Base-by-base conservation (phyloP, 2,113 vertebrate species). In the Mionectes macconnelli region DNA sequence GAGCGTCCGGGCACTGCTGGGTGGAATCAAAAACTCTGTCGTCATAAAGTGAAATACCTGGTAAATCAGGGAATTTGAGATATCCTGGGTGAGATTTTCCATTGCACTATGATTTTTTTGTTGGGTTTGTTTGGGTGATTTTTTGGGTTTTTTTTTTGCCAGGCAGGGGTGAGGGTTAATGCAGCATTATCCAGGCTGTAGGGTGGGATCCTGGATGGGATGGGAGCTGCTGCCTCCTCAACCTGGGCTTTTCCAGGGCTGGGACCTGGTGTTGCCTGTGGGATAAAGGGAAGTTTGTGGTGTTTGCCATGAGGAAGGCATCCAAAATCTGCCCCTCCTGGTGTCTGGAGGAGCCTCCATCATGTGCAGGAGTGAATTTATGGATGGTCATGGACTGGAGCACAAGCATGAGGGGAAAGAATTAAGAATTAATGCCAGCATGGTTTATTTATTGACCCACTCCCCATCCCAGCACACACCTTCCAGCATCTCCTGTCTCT, bases 201-300 rank as follows among this genome's bases (percentile, higher is more conserved):
- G 9, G 8, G 69, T 4, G 12, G 21, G 10, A 1, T 10, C 24
- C 56, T 7, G 78, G 30, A 6, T 21, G 47, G 84, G 53, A 12
- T n/a, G 52, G 69, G 57, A 47, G n/a, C 42, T 0, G 6, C 39
- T 2, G 1, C 17, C 30, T 27, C 25, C 19, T 22, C 53, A 45
- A 28, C 27, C 22, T 2, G 2, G 10, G 30, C 37, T 67, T 4
- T 21, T 35, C 74, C 62, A 2, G 45, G 5, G 1, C 50, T 11
- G 31, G 42, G 33, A 56, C 18, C 12, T 27, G 53, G 7, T 8
- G 31, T 42, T 60, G 16, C 68, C 39, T 0, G 0, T 8, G 33
- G 56, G 21, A 67, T 2, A 74, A 77, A 27, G 4, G 5, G 42
- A 10, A 18, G 2, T 55, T 75, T 13, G n/a, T 23, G 82, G 7